Evolutionary conservation across 2,797 vertebrate genomes (phyloP), one percentile per base, ranked within the genome.

Genomic region (Tokudaia muenninki): DNA sequence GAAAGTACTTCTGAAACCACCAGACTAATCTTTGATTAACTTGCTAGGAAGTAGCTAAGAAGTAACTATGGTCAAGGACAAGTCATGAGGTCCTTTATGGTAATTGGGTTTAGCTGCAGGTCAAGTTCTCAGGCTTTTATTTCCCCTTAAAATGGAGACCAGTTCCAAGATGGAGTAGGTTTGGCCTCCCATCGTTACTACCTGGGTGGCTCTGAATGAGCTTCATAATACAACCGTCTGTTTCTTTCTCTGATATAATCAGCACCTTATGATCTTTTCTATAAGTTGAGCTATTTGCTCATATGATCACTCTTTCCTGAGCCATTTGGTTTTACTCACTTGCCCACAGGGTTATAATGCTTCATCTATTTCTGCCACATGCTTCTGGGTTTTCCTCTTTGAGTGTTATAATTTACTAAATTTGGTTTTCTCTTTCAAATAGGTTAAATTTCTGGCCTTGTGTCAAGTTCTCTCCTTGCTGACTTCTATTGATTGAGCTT

Each of bases 391-490:
- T 44, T 26, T 21, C 24, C 31, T 57, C 44, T 7, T 22, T 44
- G 13, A 31, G 17, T 77, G 19, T 50, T 61, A 55, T 21, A 83
- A 41, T 63, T 82, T 70, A 4, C 10, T 87, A 24, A 11, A 12
- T 80, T 96, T 90, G 74, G 65, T 95, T 92, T 65, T 22, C 3
- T 95, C 6, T 50, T 95, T 83, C 47, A 37, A 2, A 1, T 50
- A 65, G 11, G 4, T 70, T 92, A 75, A 95, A 61, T 75, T 81
- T 82, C 29, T 2, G 1, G 19, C 75, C 92, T 87, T 87, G 14
- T 57, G 11, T 61, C 95, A 78, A 29, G 34, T 31, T 81, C 92
- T 84, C 70, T 50, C 61, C 67, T 10, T 57, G 82, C 26, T 14
- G 63, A 63, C 37, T 83, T 80, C 47, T 83, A 41, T 59, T 78